Conservation (phyloP, 2,888 invertebrate species). For the Lepetodrilus schrolli region DNA sequence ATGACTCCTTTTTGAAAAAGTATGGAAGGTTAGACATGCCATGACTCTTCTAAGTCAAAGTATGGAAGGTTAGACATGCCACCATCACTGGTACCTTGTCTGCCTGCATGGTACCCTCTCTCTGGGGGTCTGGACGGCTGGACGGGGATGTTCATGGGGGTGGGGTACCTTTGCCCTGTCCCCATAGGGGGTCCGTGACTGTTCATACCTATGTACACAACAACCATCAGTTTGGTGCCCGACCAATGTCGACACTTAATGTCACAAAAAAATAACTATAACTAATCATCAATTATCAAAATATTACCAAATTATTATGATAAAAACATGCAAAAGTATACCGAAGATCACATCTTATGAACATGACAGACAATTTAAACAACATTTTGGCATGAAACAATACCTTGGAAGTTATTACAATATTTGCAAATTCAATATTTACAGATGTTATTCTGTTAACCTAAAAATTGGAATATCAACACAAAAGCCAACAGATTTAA, state of each 20-base stretch:
- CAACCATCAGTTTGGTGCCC: background rate
- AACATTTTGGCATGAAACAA: too few relatives aligned
- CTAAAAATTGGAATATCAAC: too few relatives aligned
- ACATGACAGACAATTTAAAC: too few relatives aligned
- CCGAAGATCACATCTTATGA: background rate
- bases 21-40: conserved; percentile 15
- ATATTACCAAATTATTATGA: background rate
- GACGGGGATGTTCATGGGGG: conserved; percentile 2
- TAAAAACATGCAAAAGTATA: background rate
- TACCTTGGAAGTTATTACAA: too few relatives aligned
- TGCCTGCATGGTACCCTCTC: conserved; percentile 16
- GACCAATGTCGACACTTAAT: background rate
- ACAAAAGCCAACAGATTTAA: background rate
- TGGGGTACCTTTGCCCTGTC: conserved; percentile 14
- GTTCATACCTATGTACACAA: background rate
- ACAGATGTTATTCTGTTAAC: too few relatives aligned
- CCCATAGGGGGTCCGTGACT: background rate
- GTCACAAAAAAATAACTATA: background rate
- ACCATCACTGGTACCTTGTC: background rate
- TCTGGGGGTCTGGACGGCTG: conserved; percentile 12
- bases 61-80: background rate
- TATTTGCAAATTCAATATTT: too few relatives aligned
- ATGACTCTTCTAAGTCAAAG: background rate
- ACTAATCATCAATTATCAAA: background rate
- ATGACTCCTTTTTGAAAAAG: background rate